A percentile compares a stretch with the other conserved stretches of the same genome.
Conservation (phyloP, 2,888 invertebrate genomes). For the Callimorpha dominula region DNA sequence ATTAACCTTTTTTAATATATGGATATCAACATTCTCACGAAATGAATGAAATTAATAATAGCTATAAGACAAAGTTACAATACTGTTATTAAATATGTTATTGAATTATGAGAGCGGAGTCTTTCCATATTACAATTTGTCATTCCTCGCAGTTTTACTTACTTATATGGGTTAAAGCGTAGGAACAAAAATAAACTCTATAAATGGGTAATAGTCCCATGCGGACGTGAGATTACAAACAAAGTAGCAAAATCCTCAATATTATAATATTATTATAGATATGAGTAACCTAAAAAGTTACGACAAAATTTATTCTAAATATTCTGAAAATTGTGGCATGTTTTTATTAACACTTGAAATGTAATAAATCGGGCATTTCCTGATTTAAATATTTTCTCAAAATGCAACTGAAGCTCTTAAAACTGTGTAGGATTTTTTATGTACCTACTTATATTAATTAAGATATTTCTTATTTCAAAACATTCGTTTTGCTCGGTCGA, state of each 20-base stretch:
- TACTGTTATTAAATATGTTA: neutral
- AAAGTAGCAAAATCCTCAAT: neutral
- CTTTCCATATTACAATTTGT: neutral
- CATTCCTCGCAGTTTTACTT: neutral
- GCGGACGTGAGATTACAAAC: too few species aligned
- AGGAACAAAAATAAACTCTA: too few species aligned
- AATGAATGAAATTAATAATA: neutral
- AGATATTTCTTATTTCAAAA: conserved; percentile 9
- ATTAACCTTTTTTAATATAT: neutral
- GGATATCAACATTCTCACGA: neutral
- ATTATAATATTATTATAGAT: neutral
- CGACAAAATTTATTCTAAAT: neutral
- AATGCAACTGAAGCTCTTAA: neutral
- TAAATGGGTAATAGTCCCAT: too few species aligned
- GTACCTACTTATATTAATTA: neutral
- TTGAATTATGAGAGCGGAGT: neutral
- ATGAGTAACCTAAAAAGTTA: neutral
- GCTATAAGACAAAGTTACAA: neutral
- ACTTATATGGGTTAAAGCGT: neutral
- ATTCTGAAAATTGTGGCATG: neutral
- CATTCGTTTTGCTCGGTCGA: conserved; percentile 33
- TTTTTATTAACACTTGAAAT: neutral
- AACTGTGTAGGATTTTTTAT: neutral
- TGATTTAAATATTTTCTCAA: neutral
- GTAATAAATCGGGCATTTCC: neutral